phyloP scores from a whole-genome alignment of 2,113 vertebrate species.

The Zootoca vivipara region DNA sequence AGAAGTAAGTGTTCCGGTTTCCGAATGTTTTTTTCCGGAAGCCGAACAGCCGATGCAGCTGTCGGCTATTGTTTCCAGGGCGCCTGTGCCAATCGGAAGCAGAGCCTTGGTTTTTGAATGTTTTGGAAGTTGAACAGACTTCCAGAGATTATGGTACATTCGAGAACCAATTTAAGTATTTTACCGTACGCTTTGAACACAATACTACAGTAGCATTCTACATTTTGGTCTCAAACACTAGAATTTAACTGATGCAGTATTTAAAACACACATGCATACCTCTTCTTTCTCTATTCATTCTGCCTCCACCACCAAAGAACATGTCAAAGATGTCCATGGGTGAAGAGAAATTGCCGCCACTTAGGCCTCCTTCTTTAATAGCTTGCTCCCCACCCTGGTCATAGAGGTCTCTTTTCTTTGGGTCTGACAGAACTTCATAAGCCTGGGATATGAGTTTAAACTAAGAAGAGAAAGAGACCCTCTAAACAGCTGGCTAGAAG shows the following conservation, averaged over 20 bases:
- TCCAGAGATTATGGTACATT: no score
- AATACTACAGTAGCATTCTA: conserved; percentile 46
- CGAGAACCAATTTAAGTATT: neutral
- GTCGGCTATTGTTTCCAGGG: no score
- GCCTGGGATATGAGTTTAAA: conserved; percentile 99
- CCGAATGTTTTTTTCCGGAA: no score
- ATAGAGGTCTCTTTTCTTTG: conserved; percentile 94
- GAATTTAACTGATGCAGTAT: conserved; percentile 35
- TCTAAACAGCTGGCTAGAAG: conserved; percentile 60
- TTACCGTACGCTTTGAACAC: conserved; percentile 50
- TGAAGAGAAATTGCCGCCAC: conserved; percentile 85
- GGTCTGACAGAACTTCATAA: conserved; percentile 96
- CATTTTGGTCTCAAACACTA: conserved; percentile 37
- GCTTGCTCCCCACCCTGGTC: conserved; percentile 97
- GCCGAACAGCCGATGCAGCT: no score
- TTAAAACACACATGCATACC: conserved; percentile 75
- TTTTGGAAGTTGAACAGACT: no score
- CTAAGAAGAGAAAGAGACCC: conserved; percentile 75
- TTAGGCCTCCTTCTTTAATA: conserved; percentile 93
- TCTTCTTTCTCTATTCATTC: conserved; percentile 92
- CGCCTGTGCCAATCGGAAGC: no score
- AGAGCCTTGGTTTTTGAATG: no score
- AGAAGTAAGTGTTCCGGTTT: no score
- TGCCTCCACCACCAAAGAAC: conserved; percentile 97
- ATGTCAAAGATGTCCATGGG: conserved; percentile 99